These are phyloP conservation scores for Cheirogaleus major DNA, from an alignment of 2,797 vertebrate species.

Conservation along the genomic window DNA sequence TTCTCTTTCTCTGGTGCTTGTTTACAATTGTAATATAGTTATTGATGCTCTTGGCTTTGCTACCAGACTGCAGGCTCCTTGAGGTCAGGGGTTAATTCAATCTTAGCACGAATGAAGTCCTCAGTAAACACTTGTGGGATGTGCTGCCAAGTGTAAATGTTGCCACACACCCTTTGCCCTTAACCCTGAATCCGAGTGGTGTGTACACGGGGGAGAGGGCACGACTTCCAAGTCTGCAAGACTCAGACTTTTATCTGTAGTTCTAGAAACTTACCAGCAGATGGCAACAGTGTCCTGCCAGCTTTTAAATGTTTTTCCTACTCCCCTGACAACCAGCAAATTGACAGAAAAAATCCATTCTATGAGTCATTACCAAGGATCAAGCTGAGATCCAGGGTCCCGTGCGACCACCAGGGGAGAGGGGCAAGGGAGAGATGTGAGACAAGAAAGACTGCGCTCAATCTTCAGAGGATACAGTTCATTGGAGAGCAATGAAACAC, in stretches of 20 bases:
- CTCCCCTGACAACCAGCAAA: background rate
- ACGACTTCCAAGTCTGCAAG: background rate
- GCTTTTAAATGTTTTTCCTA: background rate
- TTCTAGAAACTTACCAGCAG: background rate
- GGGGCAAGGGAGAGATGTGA: background rate
- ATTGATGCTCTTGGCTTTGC: background rate
- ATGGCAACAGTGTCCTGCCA: background rate
- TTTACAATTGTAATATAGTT: background rate
- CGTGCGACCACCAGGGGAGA: background rate
- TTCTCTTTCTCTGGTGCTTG: background rate
- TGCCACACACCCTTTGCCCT: background rate
- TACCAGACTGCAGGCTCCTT: background rate
- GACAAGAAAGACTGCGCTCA: background rate
- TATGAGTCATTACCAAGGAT: background rate
- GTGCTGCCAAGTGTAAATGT: background rate
- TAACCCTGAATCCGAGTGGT: background rate
- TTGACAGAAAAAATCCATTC: background rate
- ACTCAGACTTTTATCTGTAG: background rate
- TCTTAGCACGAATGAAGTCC: background rate
- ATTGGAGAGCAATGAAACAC: background rate
- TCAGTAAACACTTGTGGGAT: background rate
- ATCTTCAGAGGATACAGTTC: background rate
- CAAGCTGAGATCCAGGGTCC: background rate
- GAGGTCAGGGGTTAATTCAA: background rate
- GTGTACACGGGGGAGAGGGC: background rate